Evolutionary conservation across 2,113 vertebrate species (phyloP).

Genomic region (Gallinago paraguaiae): DNA sequence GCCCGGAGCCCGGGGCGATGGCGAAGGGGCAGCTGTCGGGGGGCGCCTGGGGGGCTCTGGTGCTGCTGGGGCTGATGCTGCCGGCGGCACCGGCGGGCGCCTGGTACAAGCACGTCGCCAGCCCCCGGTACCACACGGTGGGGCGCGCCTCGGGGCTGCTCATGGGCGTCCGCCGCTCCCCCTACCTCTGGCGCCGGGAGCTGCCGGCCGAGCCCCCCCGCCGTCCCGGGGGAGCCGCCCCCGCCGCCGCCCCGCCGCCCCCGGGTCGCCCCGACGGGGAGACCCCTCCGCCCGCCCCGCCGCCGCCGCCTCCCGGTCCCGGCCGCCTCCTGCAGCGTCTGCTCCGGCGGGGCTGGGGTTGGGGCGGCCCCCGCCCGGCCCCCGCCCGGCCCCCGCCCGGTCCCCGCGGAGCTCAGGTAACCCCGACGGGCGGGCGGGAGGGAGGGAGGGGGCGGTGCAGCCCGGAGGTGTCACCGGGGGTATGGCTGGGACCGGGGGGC

Average conservation of each 20-base stretch:
- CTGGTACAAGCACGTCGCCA: constrained; percentile 76
- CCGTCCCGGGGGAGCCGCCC: not conserved
- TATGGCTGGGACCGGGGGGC: not conserved
- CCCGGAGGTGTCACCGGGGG: not conserved
- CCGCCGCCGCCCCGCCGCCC: no score
- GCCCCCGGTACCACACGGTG: constrained; percentile 70
- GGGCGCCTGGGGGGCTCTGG: constrained; percentile 33
- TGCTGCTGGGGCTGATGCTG: constrained; percentile 39
- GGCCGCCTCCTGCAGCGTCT: not conserved
- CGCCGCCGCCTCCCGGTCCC: not conserved
- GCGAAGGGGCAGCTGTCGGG: not conserved
- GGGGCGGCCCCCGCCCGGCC: not conserved
- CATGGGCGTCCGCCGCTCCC: constrained; percentile 68
- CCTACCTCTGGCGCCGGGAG: constrained; percentile 61
- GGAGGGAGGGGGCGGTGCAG: not conserved
- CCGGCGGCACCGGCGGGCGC: not conserved
- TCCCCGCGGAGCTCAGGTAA: not conserved
- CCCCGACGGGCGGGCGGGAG: not conserved
- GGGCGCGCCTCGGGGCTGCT: constrained; percentile 73
- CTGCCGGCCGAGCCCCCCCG: not conserved
- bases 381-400: not conserved
- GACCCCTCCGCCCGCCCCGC: not conserved
- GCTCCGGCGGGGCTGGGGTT: not conserved
- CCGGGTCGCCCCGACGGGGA: not conserved
- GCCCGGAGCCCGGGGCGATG: not conserved